Base-by-base conservation (phyloP, 1,140 invertebrate genomes). In the Atta texana region DNA sequence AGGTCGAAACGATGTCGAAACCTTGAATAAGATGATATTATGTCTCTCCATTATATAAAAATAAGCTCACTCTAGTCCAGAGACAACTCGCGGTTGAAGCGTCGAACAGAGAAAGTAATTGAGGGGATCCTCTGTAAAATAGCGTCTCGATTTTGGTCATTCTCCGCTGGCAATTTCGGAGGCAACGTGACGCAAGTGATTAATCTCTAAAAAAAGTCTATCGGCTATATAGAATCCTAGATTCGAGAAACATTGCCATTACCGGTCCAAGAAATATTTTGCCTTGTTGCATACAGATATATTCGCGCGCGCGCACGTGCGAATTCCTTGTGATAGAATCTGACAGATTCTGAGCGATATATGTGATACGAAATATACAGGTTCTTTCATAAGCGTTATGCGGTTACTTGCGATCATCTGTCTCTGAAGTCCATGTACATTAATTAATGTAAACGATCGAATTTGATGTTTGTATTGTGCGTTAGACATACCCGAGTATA, bases 391-490 rank as follows among this genome's bases (percentile, higher is more conserved):
- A 75, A 84, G 57, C 80, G 80, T 84, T 61, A 84, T 31, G 39
- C 80, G 68, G 69, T 84, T 75, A 84, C 80, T 84, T 75, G 80
- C 80, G 39, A 14, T 84, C 80, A 64, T 75, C 34, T 74, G 80
- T 84, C 80, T 84, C 80, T 75, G 80, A 75, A 84, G 80, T 84
- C 69, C 80, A 75, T 84, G 80, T 84, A 84, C 71, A 74, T 84
- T 84, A 84, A 84, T 84, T 75, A 72, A 63, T 28, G n/a, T 74
- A 69, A 81, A 69, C 34, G 49, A 84, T 75, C 69, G 80, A 75
- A 61, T 51, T 84, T 24, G 80, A 84, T 84, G 80, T 84, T 84
- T 61, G 69, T 84, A 84, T 74, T 61, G 24, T 74, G 69, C 80
- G 55, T 63, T 84, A 82, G 80, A n/a, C 28, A 75, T 21, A 80